Evolutionary conservation across 2,797 vertebrate genomes (phyloP), one percentile per base, ranked within the genome.

Genomic region (Neosilurus hyrtlii): DNA sequence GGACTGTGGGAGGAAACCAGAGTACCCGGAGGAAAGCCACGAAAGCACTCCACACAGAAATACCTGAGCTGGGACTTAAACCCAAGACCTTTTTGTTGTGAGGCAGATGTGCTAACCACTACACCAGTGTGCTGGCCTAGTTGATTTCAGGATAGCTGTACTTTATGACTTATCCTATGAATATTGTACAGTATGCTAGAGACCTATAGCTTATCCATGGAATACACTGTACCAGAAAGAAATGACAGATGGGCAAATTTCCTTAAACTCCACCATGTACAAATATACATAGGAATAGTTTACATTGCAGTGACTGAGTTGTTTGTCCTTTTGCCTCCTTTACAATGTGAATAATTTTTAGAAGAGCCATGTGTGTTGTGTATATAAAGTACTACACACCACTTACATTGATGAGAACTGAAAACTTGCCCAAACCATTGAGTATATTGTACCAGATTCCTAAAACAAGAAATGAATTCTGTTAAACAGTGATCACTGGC

Each of bases 391-490:
- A 15, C 37, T 18, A 62, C 61, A 54, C 15, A 43, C 57, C 87
- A 96, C 97, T 97, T 94, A 98, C 97, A 86, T 98, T 99, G 92
- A 97, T 99, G 89, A 99, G 98, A 85, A 99, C 97, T 1, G 97
- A 98, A 91, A 99, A 95, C 88, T 98, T 99, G 57, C 97, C 97
- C 89, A 99, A 96, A 82, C 96, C 94, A 61, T 95, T 97, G 84
- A 99, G 92, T 89, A 99, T 97, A 91, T 99, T 96, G 92, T 95
- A 99, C 97, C 97, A 99, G 89, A 99, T 96, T 81, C 97, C 97
- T 99, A 51, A 22, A 80, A 81, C 43, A 81, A 56, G n/a, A 81
- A 84, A 80, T 82, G 2, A 62, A 82, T 30, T 24, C 62, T 35
- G 51, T 14, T 16, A 75, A 30, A 76, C 71, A 66, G 20, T 30